phyloP scores from a whole-genome alignment of 2,797 vertebrate species.

The Microchirus variegatus region DNA sequence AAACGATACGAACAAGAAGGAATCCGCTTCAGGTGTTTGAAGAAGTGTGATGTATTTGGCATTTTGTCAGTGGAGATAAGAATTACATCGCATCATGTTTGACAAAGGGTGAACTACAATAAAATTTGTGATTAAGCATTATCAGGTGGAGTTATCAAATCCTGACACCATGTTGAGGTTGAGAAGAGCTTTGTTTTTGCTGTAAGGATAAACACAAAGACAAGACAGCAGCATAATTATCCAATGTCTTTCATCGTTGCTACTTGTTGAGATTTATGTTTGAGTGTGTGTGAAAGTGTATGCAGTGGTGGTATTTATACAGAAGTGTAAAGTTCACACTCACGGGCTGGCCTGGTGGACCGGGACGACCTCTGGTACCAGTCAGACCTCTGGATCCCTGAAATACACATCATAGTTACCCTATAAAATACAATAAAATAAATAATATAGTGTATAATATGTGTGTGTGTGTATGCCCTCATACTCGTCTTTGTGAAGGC shows the following conservation, averaged over 20 bases:
- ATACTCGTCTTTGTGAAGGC: background rate
- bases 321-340: conserved; percentile 59
- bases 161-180: background rate
- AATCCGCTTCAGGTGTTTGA: conserved; percentile 25
- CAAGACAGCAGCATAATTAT: background rate
- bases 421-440: background rate
- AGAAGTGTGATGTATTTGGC: conserved; percentile 21
- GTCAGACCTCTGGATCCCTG: conserved; percentile 89
- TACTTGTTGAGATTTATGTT: background rate
- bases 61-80: conserved; percentile 35
- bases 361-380: conserved; percentile 88
- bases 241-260: conserved; percentile 3
- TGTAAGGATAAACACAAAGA: conserved; percentile 5
- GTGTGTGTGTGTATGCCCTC: background rate
- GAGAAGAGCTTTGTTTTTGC: background rate
- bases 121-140: conserved; percentile 7
- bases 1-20: conserved; percentile 15
- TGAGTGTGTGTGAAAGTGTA: background rate
- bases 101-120: conserved; percentile 30
- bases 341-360: conserved; percentile 88
- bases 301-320: background rate
- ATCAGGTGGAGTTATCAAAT: conserved; percentile 8
- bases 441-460: too few species aligned
- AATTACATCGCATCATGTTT: conserved; percentile 36
- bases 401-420: background rate